Conservation (phyloP, 2,797 vertebrate species). For the Sarcophilus harrisii region DNA sequence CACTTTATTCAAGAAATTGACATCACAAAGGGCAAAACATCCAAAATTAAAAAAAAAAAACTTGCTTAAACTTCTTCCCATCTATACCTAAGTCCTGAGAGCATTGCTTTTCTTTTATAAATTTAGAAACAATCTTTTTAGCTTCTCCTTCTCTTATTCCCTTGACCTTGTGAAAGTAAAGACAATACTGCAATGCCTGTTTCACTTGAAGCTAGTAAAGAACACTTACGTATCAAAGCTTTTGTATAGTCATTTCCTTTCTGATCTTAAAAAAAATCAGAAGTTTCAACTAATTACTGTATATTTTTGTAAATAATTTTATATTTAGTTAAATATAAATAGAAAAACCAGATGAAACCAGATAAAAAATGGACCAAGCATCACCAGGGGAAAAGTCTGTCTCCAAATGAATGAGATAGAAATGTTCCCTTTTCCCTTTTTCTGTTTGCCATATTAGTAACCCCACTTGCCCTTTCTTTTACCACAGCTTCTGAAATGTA, state of each 20-base stretch:
- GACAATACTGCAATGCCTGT: background rate
- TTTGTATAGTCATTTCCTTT: background rate
- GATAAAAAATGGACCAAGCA: background rate
- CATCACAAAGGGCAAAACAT: conserved; percentile 64
- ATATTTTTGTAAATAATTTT: background rate
- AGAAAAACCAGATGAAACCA: background rate
- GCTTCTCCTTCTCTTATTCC: background rate
- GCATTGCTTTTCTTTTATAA: conserved; percentile 15
- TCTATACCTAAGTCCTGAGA: conserved; percentile 11
- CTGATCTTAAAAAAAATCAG: background rate
- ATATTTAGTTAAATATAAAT: background rate
- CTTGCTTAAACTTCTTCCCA: conserved; percentile 57
- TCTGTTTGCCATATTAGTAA: background rate
- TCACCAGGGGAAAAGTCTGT: background rate
- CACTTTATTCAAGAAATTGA: conserved; percentile 66
- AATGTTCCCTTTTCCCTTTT: background rate
- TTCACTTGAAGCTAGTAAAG: background rate
- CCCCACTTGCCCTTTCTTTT: background rate
- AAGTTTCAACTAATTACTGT: background rate
- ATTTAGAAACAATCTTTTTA: conserved; percentile 32
- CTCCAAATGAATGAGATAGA: background rate
- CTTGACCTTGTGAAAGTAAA: conserved; percentile 18
- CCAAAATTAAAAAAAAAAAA: conserved; percentile 51
- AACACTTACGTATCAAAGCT: conserved; percentile 16
- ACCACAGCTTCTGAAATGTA: background rate